Base-by-base conservation (phyloP, 2,113 vertebrate species). In the Erpornis zantholeuca region DNA sequence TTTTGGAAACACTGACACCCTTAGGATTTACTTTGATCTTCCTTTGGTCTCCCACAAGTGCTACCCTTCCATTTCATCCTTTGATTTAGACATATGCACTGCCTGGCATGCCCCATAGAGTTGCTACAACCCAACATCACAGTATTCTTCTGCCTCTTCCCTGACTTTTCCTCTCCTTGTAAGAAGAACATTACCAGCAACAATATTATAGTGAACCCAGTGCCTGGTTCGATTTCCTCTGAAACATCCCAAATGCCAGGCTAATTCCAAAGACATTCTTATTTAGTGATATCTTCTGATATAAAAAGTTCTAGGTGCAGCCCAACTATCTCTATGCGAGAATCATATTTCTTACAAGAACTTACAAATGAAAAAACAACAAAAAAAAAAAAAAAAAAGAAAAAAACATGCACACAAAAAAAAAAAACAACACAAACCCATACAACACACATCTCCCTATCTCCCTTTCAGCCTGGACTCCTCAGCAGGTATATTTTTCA, bases 311-410 rank as follows among this genome's bases (percentile, higher is more conserved):
- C 29, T 42, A 44, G 18, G 7, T 44, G 15, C 31, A 80, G 33
- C 23, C 11, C 50, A 91, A 22, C 40, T 13, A 57, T 23, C 17
- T 53, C 31, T 36, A 18, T 6, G 9, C 7, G 35, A 15, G 14
- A 93, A 49, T n/a, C 7, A 1, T 42, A 56, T 50, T 81, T 69
- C 42, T 70, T 38, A 38, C 38, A 38, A 38, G 17, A 24, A 66
- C 12, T 61, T 23, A 31, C 1, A 52, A 12, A n/a, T n/a, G 5
- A 12, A 11, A 4, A 19, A 13, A 28, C 7, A 20, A 65, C 17
- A 17, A 3, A 15, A 11, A 11, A 4, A 9, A 25, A 20, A 10
- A 11, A 3, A 31, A 12, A 15, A n/a, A 10, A 15, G 2, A 47
- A 31, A 42, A 19, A 7, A n/a, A n/a, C n/a, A n/a, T n/a, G n/a